Base-by-base conservation (phyloP, 2,797 vertebrate species). In the Pseudochaenichthys georgianus region DNA sequence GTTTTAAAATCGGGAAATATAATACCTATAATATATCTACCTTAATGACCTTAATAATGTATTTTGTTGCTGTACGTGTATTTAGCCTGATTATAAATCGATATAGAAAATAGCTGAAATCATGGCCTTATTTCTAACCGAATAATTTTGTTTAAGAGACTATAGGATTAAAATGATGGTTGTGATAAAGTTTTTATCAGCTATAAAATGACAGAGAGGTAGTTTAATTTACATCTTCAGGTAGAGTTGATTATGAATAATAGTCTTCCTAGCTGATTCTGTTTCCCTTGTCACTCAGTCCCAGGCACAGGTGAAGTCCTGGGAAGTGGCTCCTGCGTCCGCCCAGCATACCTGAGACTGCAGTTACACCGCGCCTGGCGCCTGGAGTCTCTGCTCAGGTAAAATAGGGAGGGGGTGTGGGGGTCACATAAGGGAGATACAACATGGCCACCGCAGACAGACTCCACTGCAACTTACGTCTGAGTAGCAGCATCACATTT, bases 301-400 rank as follows among this genome's bases (percentile, higher is more conserved):
- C 89, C 88, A 88, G 86, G 89, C 87, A 86, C 77, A 87, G 84
- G 77, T 86, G 84, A 89, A 89, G 86, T 77, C 91, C 92, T 95
- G 95, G 93, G 95, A 96, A 95, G 93, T 88, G 91, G 90, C 89
- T 84, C 83, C 91, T 87, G 78, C 90, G 88, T 94, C 94, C 90
- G 81, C 91, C 88, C 89, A 85, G 91, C 96, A 96, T 96, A 97
- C 96, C 96, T 96, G 95, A 96, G 96, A 95, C 95, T 96, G 96
- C 94, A 94, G 96, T 96, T 95, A 95, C 93, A 91, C 86, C 0
- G 91, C 91, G 95, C 94, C 96, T 97, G 96, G 96, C 96, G 97
- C 96, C 96, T 95, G 90, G 87, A 94, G 94, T 96, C 96, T 97
- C 76, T 62, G 83, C 84, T 85, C 72, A 60, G 73, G 74, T 83